Evolutionary conservation across 2,797 vertebrate species (phyloP).

Genomic region (Chaetophractus vellerosus): DNA sequence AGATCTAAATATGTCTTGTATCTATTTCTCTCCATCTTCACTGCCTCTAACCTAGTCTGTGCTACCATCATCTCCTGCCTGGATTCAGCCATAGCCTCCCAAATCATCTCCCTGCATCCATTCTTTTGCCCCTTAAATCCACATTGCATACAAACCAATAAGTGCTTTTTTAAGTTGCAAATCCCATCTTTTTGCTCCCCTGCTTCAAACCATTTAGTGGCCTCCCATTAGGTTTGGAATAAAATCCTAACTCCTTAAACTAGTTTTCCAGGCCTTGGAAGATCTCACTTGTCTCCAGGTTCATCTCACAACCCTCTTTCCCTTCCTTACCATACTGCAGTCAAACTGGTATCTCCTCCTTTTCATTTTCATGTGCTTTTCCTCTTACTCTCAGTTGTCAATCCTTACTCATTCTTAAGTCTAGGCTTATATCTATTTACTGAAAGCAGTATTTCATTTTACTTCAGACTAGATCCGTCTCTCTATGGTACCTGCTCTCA

Average conservation of each 20-base stretch:
- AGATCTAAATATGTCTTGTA: not conserved
- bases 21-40: not conserved
- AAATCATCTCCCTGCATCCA: not conserved
- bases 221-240: not conserved
- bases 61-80: not conserved
- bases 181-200: not conserved
- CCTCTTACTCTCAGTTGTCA: not conserved
- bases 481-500: not conserved
- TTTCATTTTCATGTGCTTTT: not conserved
- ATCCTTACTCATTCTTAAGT: not conserved
- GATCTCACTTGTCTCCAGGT: not conserved
- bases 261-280: not conserved
- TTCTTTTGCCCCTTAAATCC: not conserved
- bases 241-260: not conserved
- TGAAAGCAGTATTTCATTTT: not conserved
- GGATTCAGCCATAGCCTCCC: not conserved
- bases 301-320: too few species aligned
- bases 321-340: not conserved
- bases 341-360: not conserved
- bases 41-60: not conserved
- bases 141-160: not conserved
- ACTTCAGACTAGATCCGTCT: not conserved
- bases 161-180: slow-evolving; percentile 10
- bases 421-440: not conserved
- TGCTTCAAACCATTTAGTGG: not conserved